phyloP scores from a whole-genome alignment of 2,888 invertebrate genomes.

The Venustoraphidia nigricollis region DNA sequence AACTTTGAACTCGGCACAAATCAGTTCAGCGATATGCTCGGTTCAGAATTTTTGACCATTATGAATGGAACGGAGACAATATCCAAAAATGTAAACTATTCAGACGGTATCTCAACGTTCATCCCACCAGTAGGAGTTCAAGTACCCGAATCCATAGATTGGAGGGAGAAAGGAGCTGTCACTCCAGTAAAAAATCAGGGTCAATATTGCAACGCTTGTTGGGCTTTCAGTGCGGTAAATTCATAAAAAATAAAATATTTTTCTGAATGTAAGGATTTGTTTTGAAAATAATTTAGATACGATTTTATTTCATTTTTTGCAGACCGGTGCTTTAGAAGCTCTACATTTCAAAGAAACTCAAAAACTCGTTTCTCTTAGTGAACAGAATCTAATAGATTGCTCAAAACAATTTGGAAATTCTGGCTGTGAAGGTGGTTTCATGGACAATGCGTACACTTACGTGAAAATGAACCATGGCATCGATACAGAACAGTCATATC shows the following conservation, averaged over 20 bases:
- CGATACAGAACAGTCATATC: no score
- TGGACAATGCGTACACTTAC: slow-evolving; percentile 76
- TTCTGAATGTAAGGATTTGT: no score
- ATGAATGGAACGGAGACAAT: slow-evolving; percentile 2
- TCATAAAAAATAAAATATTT: no score
- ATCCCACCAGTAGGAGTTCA: no score
- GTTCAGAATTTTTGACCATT: neutral
- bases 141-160: slow-evolving; percentile 35
- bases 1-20: neutral
- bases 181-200: slow-evolving; percentile 86
- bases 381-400: slow-evolving; percentile 93
- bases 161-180: slow-evolving; percentile 68
- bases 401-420: slow-evolving; percentile 59
- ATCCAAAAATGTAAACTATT: no score
- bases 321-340: slow-evolving; percentile 71
- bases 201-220: slow-evolving; percentile 68
- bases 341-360: slow-evolving; percentile 74
- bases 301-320: no score
- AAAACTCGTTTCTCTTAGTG: slow-evolving; percentile 69
- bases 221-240: slow-evolving; percentile 95
- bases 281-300: no score
- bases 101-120: no score
- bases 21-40: neutral
- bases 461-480: slow-evolving; percentile 1
- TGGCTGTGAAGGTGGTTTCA: slow-evolving; percentile 78